phyloP scores from a whole-genome alignment of 64 coral and sea anemone genomes.

The Hydrozoanthus tunicans region DNA sequence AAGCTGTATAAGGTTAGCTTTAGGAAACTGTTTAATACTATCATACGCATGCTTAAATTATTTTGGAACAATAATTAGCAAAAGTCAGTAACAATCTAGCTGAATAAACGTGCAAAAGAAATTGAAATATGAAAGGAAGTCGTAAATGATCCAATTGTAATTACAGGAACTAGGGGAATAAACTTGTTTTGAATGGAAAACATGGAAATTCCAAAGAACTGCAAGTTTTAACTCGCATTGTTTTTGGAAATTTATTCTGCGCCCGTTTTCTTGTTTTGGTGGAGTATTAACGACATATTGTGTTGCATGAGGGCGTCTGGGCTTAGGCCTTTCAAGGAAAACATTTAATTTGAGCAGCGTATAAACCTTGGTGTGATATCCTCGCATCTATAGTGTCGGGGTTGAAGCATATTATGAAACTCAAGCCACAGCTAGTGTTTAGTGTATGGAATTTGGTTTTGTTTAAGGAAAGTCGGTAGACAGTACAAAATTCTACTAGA shows the following conservation, averaged over 20 bases:
- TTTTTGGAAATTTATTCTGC: conserved; percentile 21
- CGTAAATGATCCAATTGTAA: neutral
- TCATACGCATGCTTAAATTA: neutral
- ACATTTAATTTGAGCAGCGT: neutral
- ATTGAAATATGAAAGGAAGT: conserved; percentile 6
- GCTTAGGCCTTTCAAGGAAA: neutral
- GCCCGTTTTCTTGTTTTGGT: conserved; percentile 9
- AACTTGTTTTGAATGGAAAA: conserved; percentile 9
- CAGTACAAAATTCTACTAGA: neutral
- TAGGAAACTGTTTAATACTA: neutral
- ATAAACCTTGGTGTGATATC: neutral
- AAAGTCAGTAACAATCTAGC: neutral
- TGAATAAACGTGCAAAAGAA: neutral
- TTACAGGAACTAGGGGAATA: conserved; percentile 25
- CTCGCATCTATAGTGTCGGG: neutral
- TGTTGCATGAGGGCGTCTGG: neutral
- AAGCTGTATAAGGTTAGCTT: neutral
- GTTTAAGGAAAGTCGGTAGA: neutral
- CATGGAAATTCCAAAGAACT: conserved; percentile 51
- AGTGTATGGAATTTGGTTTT: neutral
- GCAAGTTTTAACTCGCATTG: neutral
- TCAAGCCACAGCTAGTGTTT: neutral
- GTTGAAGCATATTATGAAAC: neutral
- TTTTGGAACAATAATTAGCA: neutral
- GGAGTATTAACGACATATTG: conserved; percentile 23